Evolutionary conservation across 2,797 vertebrate genomes (phyloP).

Genomic region (Merluccius polli): DNA sequence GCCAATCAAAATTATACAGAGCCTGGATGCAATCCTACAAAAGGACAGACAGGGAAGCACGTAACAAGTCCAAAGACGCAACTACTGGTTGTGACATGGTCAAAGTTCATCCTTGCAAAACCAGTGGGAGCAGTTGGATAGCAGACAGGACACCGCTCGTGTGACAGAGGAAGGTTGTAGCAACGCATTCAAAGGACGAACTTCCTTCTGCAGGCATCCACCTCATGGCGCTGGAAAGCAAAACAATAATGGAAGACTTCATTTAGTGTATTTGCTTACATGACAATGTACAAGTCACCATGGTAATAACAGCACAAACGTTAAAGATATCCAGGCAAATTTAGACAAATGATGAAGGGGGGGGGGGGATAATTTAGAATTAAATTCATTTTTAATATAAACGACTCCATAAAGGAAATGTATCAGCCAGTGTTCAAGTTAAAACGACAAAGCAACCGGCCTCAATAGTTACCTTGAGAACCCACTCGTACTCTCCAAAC

Average conservation of each 20-base stretch:
- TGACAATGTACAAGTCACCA: background rate
- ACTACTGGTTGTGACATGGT: background rate
- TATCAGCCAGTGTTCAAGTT: background rate
- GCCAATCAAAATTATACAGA: background rate
- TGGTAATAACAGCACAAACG: background rate
- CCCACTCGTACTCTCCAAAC: slow-evolving; percentile 97
- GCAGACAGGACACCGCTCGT: background rate
- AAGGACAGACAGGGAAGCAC: background rate
- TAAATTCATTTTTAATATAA: background rate
- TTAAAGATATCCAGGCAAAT: background rate
- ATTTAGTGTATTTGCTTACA: background rate
- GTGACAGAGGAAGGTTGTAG: background rate
- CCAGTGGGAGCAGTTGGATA: background rate
- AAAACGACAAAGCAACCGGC: background rate
- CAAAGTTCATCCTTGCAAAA: background rate
- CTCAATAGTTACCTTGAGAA: slow-evolving; percentile 85
- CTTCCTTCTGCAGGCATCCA: slow-evolving; percentile 94
- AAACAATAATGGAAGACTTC: background rate
- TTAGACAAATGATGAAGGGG: background rate
- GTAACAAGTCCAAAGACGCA: background rate
- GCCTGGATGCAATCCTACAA: background rate
- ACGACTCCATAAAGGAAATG: background rate
- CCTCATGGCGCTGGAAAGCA: slow-evolving; percentile 88
- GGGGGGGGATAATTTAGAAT: background rate
- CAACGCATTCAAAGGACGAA: slow-evolving; percentile 83